phyloP scores from a whole-genome alignment of 2,888 invertebrate genomes.

The Syrista parreyssii region DNA sequence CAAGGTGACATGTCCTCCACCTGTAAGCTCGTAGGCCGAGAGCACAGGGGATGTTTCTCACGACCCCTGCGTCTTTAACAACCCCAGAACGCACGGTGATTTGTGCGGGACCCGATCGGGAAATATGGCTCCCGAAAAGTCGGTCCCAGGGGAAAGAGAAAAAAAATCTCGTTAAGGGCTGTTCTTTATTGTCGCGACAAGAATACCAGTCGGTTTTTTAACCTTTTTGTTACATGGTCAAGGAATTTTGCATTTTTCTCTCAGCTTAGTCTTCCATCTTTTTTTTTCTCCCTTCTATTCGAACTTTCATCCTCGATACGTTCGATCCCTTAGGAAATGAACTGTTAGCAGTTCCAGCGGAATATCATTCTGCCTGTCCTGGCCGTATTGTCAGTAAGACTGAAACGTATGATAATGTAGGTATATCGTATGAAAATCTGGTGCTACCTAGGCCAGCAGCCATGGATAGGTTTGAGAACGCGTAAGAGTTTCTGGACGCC shows the following conservation, averaged over 20 bases:
- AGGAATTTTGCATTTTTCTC: neutral
- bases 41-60: conserved; percentile 45
- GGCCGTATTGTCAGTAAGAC: conserved; percentile 14
- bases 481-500: conserved; percentile 53
- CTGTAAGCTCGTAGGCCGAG: conserved; percentile 26
- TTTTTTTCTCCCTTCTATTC: neutral
- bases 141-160: neutral
- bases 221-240: neutral
- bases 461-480: neutral
- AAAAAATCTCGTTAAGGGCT: conserved; percentile 6
- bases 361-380: neutral
- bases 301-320: neutral
- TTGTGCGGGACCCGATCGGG: conserved; percentile 48
- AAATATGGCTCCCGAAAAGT: conserved; percentile 40
- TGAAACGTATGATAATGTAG: conserved; percentile 57
- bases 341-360: neutral
- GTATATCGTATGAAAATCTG: conserved; percentile 60
- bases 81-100: conserved; percentile 39
- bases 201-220: neutral
- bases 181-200: neutral
- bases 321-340: neutral
- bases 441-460: conserved; percentile 48
- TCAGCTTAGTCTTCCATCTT: neutral
- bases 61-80: conserved; percentile 39
- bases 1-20: conserved; percentile 54